These are phyloP conservation scores for Alca torda DNA, from an alignment of 2,797 vertebrate genomes.

Conservation along the genomic window DNA sequence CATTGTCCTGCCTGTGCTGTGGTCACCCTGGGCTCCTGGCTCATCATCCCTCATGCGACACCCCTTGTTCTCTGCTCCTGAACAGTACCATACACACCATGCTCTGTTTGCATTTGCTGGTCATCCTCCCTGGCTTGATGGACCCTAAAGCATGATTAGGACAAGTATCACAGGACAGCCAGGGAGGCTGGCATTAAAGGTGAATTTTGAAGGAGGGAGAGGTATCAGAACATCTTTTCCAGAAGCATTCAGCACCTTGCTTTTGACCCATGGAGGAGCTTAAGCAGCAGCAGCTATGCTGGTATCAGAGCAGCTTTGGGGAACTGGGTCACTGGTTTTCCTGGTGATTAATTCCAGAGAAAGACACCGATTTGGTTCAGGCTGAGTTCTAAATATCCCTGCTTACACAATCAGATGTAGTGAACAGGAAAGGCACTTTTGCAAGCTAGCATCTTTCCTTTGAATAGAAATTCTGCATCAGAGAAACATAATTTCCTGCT, in stretches of 20 bases:
- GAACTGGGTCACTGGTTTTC: neutral
- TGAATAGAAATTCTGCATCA: neutral
- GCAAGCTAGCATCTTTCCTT: slow-evolving; percentile 29
- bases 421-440: slow-evolving; percentile 8
- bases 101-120: neutral
- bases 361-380: neutral
- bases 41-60: neutral
- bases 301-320: neutral
- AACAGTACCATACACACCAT: neutral
- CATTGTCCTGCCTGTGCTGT: neutral
- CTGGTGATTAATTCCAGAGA: slow-evolving; percentile 24
- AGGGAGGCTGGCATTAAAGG: neutral
- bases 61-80: neutral
- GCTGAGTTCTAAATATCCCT: slow-evolving; percentile 1
- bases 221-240: neutral
- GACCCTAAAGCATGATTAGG: neutral
- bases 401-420: slow-evolving; percentile 8
- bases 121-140: neutral
- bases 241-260: neutral
- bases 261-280: neutral
- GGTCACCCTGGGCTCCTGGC: neutral
- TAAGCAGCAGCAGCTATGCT: neutral
- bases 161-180: neutral
- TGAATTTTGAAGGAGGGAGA: neutral
- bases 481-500: neutral